These are phyloP conservation scores for Scortum barcoo DNA, from an alignment of 2,113 vertebrate genomes.

Conservation along the genomic window DNA sequence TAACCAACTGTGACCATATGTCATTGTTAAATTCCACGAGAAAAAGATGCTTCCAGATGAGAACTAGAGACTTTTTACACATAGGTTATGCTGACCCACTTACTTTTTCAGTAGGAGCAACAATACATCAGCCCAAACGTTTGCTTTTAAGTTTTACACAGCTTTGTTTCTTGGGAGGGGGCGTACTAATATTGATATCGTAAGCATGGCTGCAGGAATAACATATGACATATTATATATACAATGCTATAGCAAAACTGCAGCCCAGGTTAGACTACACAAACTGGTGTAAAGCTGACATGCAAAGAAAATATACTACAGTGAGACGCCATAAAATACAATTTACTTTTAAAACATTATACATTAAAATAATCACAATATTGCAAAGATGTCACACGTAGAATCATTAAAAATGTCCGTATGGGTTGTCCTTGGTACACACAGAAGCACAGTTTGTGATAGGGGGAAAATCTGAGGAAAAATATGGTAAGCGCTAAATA, in stretches of 20 bases:
- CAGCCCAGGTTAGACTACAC: no score
- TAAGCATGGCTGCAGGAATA: neutral
- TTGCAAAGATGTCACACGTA: neutral
- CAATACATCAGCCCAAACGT: neutral
- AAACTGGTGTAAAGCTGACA: no score
- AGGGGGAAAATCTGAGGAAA: neutral
- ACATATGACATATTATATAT: no score
- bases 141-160: neutral
- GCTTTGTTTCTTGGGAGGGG: constrained; percentile 4
- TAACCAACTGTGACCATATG: constrained; percentile 24
- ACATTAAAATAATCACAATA: neutral
- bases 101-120: neutral
- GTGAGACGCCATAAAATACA: no score
- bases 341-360: no score
- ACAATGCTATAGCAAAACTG: no score
- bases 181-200: neutral
- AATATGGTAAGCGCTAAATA: neutral
- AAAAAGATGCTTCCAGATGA: neutral
- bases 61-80: constrained; percentile 13
- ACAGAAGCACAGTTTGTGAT: neutral
- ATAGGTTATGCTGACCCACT: constrained; percentile 1
- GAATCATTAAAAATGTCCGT: neutral
- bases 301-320: neutral
- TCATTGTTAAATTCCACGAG: neutral
- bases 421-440: no score